These are phyloP conservation scores for Tiaroga cobitis DNA, from an alignment of 2,797 vertebrate species.

Conservation along the genomic window DNA sequence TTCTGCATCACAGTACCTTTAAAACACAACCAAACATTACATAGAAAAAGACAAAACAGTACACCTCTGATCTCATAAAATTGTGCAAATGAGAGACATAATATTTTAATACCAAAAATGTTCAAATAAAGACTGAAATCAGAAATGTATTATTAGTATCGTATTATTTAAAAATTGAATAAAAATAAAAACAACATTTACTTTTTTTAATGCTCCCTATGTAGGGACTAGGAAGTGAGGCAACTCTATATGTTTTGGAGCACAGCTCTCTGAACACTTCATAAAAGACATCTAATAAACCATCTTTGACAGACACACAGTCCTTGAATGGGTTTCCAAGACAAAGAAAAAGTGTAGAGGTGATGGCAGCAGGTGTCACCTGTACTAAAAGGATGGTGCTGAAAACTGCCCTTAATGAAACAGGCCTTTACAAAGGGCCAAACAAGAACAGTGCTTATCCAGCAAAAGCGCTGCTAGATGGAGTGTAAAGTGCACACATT, in stretches of 20 bases:
- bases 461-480: conserved; percentile 62
- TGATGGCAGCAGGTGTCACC: background rate
- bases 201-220: background rate
- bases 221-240: background rate
- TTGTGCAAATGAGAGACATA: background rate
- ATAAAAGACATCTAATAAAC: conserved; percentile 21
- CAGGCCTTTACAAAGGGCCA: conserved; percentile 46
- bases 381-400: conserved; percentile 16
- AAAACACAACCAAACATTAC: background rate
- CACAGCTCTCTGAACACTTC: background rate
- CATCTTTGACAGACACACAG: background rate
- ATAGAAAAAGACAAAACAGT: conserved; percentile 35
- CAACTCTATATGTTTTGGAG: background rate
- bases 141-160: too few relatives aligned
- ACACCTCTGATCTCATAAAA: background rate
- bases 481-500: conserved; percentile 63
- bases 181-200: too few relatives aligned
- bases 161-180: too few relatives aligned
- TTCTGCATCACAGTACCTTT: conserved; percentile 16
- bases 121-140: too few relatives aligned
- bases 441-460: conserved; percentile 64
- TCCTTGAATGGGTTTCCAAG: conserved; percentile 13
- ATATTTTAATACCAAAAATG: too few relatives aligned
- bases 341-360: conserved; percentile 12
- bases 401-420: conserved; percentile 35